Evolutionary conservation across 2,888 invertebrate genomes (phyloP), one percentile per base, ranked within the genome.

Genomic region (Catocala nupta): DNA sequence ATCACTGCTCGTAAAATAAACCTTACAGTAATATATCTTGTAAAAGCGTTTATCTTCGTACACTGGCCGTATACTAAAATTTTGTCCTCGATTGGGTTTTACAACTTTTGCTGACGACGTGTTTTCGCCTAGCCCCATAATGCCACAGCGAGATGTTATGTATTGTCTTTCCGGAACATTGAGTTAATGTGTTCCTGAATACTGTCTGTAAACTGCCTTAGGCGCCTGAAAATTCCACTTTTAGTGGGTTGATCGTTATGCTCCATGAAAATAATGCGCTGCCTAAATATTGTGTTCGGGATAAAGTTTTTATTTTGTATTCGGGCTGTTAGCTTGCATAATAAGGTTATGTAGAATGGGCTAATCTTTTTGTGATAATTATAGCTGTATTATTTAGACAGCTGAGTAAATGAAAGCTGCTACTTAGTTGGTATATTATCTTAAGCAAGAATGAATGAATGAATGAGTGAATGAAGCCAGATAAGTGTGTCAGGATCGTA

Each of bases 161-260:
- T 76, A 57, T 71, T 63, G 73, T 71, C 59, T 73, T 77, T 76
- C 62, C 69, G 63, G 39, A 8, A 63, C 69, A 68, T 77, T 77
- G 69, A 66, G 4, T 73, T 71, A 66, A 78, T 69, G 59, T 52
- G 65, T 57, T 69, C 67, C 62, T 63, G 55, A 65, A 70, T 62
- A 62, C 53, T 42, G 60, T 42, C 68, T 70, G 59, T 63, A 70
- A 76, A 75, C 55, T 55, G 57, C 52, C 55, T 45, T 45, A 58
- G 49, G 56, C 55, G 59, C 50, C 68, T 63, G 51, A 67, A 65
- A 65, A 64, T 53, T 59, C 52, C 61, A 63, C 52, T 63, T 55
- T 16, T 33, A 42, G 16, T 6, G 48, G 43, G 58, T 51, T 25
- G 51, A 61, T 65, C 51, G 56, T 75, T 68, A 65, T 55, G 47